Conservation (phyloP, 1,140 invertebrate species). For the Psix sp. region DNA sequence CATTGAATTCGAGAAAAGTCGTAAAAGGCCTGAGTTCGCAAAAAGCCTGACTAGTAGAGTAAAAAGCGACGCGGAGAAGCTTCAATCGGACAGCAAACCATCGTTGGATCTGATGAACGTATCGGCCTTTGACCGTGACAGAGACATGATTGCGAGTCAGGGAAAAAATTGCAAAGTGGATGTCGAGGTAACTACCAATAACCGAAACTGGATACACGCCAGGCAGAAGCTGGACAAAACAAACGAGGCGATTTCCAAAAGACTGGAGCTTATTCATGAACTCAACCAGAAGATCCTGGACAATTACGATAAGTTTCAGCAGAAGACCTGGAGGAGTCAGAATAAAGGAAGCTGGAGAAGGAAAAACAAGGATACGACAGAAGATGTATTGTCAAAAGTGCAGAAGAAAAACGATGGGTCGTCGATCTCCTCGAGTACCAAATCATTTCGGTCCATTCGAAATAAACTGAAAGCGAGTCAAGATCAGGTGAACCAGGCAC, state of each 20-base stretch:
- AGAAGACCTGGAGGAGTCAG: slow-evolving; percentile 60
- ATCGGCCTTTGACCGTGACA: slow-evolving; percentile 56
- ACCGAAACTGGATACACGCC: slow-evolving; percentile 59
- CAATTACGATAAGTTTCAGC: slow-evolving; percentile 71
- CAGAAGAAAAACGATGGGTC: slow-evolving; percentile 51
- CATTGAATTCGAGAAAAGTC: slow-evolving; percentile 64
- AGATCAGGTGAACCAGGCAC: slow-evolving; percentile 12
- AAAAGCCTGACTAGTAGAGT: slow-evolving; percentile 9
- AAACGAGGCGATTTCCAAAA: slow-evolving; percentile 71
- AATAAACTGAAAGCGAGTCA: slow-evolving; percentile 39
- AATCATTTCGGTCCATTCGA: slow-evolving; percentile 16
- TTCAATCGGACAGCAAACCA: no score
- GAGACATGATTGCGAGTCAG: slow-evolving; percentile 23
- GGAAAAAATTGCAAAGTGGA: slow-evolving; percentile 16
- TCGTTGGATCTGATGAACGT: slow-evolving; percentile 67
- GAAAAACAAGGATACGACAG: slow-evolving; percentile 10
- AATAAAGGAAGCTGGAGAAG: slow-evolving; percentile 41
- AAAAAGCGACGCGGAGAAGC: no score
- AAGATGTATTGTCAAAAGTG: slow-evolving; percentile 36
- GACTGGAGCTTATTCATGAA: slow-evolving; percentile 71
- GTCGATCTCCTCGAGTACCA: slow-evolving; percentile 44
- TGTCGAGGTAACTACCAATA: slow-evolving; percentile 37
- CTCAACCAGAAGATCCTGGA: slow-evolving; percentile 73
- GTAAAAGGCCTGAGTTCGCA: slow-evolving; percentile 23
- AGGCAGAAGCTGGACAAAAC: slow-evolving; percentile 68